Evolutionary conservation across 2,797 vertebrate species (phyloP).

Genomic region (Eupleurogrammus muticus): DNA sequence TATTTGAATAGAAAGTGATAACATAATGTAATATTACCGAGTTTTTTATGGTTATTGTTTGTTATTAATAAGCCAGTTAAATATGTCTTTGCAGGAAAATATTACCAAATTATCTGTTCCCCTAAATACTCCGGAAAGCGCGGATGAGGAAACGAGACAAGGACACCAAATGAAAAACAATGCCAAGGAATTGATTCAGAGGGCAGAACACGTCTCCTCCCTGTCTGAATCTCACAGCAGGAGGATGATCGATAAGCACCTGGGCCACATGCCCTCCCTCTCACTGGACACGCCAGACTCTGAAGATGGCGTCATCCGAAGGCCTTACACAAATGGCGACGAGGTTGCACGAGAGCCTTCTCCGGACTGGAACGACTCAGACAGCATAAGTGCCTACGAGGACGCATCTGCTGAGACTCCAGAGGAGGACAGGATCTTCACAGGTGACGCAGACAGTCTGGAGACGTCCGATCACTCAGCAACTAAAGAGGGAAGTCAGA

Average conservation of each 20-base stretch:
- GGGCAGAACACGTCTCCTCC: constrained; percentile 8
- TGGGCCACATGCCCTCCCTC: constrained; percentile 58
- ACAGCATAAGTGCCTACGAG: constrained; percentile 79
- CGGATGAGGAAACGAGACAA: not conserved
- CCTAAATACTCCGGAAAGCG: constrained; percentile 5
- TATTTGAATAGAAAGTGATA: no score
- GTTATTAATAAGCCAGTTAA: not conserved
- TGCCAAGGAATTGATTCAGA: constrained; percentile 6
- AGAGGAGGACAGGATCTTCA: constrained; percentile 63
- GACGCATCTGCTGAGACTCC: constrained; percentile 75
- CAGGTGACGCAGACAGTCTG: constrained; percentile 35
- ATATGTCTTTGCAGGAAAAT: constrained; percentile 70
- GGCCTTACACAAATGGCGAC: constrained; percentile 36
- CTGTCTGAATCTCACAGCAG: constrained; percentile 19
- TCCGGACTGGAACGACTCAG: constrained; percentile 68
- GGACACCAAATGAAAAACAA: constrained; percentile 19
- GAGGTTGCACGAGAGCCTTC: constrained; percentile 43
- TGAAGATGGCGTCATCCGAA: constrained; percentile 64
- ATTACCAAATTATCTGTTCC: constrained; percentile 34
- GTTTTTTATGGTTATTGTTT: not conserved
- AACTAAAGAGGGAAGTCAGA: not conserved
- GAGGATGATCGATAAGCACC: constrained; percentile 52
- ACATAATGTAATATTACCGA: constrained; percentile 16
- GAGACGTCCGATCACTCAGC: constrained; percentile 58
- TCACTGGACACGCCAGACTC: constrained; percentile 29